phyloP scores from a whole-genome alignment of 2,888 invertebrate species.

The Parnassius glacialis region DNA sequence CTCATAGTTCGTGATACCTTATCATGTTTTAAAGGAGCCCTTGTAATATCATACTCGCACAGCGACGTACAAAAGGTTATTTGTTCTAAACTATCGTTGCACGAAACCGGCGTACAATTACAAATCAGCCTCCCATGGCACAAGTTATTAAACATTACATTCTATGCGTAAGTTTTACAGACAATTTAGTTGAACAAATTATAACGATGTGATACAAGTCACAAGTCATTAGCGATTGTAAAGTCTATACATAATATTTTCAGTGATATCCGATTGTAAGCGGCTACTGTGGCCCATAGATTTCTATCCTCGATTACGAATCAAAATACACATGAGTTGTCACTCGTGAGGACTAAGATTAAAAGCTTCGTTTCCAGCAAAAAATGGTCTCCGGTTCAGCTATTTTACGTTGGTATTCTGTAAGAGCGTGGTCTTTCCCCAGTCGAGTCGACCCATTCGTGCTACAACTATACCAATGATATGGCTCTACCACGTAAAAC shows the following conservation, averaged over 20 bases:
- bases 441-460: too few species aligned
- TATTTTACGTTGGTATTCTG: too few species aligned
- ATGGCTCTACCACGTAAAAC: too few species aligned
- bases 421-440: too few species aligned
- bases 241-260: neutral
- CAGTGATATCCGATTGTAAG: too few species aligned
- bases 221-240: constrained; percentile 33
- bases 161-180: constrained; percentile 72
- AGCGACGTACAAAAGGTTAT: constrained; percentile 41
- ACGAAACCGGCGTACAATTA: constrained; percentile 58
- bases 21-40: constrained; percentile 17
- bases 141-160: constrained; percentile 72
- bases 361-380: too few species aligned
- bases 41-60: constrained; percentile 36
- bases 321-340: too few species aligned
- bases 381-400: too few species aligned
- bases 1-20: constrained; percentile 14
- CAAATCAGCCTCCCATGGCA: constrained; percentile 66
- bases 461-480: too few species aligned
- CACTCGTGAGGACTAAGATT: too few species aligned
- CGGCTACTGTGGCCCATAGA: too few species aligned
- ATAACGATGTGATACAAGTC: constrained; percentile 45
- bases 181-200: constrained; percentile 79
- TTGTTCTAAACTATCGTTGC: constrained; percentile 59
- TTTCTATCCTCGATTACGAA: too few species aligned